Evolutionary conservation across 2,888 invertebrate genomes (phyloP).

Genomic region (Brenthis daphne): DNA sequence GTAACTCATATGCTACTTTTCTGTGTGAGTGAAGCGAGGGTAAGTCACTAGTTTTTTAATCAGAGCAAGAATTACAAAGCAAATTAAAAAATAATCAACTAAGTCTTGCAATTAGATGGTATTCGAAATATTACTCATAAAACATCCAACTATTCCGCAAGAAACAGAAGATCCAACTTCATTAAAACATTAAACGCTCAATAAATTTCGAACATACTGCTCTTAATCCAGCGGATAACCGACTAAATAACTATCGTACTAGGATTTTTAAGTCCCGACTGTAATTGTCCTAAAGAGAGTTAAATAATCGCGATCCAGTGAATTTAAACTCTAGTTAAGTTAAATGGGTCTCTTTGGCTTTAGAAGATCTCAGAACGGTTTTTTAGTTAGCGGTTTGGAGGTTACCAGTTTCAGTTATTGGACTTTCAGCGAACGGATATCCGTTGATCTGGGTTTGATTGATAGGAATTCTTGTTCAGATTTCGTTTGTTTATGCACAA

Average conservation of each 20-base stretch:
- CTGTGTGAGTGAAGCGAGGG: too few species aligned
- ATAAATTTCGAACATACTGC: not conserved
- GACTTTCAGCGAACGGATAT: not conserved
- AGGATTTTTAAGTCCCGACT: slow-evolving; percentile 37
- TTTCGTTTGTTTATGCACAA: not conserved
- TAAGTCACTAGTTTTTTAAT: too few species aligned
- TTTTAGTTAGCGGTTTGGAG: slow-evolving; percentile 38
- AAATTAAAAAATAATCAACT: too few species aligned
- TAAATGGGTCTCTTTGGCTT: slow-evolving; percentile 30
- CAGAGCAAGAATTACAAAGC: too few species aligned
- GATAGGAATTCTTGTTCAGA: not conserved
- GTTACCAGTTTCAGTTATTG: slow-evolving; percentile 35
- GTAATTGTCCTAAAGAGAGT: slow-evolving; percentile 37
- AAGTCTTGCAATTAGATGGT: too few species aligned
- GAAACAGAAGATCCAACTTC: too few species aligned
- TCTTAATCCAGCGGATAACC: slow-evolving; percentile 24
- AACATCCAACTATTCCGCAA: too few species aligned
- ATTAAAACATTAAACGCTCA: not conserved
- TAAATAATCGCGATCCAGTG: slow-evolving; percentile 32
- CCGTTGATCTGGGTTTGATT: not conserved
- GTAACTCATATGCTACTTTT: too few species aligned
- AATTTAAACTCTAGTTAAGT: slow-evolving; percentile 36
- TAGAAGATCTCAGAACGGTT: slow-evolving; percentile 29
- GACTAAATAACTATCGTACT: slow-evolving; percentile 33
- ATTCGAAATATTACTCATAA: too few species aligned